phyloP scores from a whole-genome alignment of 1,140 invertebrate species.

The Philotrypesis tridentata region DNA sequence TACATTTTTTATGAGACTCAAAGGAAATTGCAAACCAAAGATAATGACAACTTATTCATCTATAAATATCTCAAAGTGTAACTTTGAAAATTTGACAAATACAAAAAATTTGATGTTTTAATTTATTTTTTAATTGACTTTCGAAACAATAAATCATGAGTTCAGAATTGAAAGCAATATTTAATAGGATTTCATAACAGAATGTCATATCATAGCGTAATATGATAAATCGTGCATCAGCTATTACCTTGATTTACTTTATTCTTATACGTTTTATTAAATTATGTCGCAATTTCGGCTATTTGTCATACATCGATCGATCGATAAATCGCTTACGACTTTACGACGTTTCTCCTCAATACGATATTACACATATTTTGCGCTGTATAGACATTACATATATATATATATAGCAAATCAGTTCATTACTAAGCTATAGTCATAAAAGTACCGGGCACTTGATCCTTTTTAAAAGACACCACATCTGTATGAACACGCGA shows the following conservation, averaged over 20 bases:
- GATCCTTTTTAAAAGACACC: constrained; percentile 5
- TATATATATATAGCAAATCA: constrained; percentile 1
- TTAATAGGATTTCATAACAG: not conserved
- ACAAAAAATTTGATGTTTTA: too few relatives aligned
- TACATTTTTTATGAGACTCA: too few relatives aligned
- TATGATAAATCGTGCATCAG: not conserved
- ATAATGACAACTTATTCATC: too few relatives aligned
- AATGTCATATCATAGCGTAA: not conserved
- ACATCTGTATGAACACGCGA: not conserved
- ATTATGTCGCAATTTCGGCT: not conserved
- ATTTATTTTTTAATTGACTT: too few relatives aligned
- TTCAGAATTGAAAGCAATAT: too few relatives aligned
- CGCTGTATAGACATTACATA: too few relatives aligned
- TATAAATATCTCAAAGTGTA: too few relatives aligned
- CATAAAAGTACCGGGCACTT: not conserved
- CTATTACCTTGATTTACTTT: not conserved
- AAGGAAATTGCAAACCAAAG: too few relatives aligned
- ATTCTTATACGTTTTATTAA: not conserved
- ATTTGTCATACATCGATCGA: not conserved
- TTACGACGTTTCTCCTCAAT: not conserved
- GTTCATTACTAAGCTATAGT: constrained; percentile 15
- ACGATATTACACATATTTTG: not conserved
- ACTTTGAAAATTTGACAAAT: too few relatives aligned
- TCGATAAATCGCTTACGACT: not conserved
- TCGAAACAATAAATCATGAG: too few relatives aligned